These are phyloP conservation scores for Harpalus rufipes DNA, from an alignment of 2,888 invertebrate species.

Conservation along the genomic window DNA sequence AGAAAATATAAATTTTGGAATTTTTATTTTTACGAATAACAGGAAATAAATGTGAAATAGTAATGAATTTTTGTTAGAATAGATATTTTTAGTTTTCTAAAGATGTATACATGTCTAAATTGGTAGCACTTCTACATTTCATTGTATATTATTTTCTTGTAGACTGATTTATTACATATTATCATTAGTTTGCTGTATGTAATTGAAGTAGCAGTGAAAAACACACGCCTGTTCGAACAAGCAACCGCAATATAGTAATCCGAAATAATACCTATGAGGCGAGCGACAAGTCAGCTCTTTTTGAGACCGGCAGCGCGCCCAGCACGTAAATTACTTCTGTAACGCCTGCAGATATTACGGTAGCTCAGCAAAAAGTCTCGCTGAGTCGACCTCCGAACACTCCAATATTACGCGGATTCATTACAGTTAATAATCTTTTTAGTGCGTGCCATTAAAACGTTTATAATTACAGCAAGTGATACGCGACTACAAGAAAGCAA, in stretches of 20 bases:
- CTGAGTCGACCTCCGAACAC: slow-evolving; percentile 30
- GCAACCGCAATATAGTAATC: slow-evolving; percentile 28
- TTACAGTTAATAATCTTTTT: slow-evolving; percentile 65
- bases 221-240: too few species aligned
- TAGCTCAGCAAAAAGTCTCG: slow-evolving; percentile 47
- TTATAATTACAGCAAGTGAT: slow-evolving; percentile 62
- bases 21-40: too few species aligned
- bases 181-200: too few species aligned
- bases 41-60: too few species aligned
- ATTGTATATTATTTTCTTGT: too few species aligned
- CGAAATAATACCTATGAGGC: slow-evolving; percentile 32
- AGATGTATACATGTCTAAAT: too few species aligned
- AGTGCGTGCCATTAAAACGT: slow-evolving; percentile 57
- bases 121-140: too few species aligned
- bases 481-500: slow-evolving; percentile 17
- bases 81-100: too few species aligned
- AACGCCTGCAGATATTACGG: slow-evolving; percentile 59
- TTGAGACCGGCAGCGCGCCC: not conserved
- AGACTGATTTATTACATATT: too few species aligned
- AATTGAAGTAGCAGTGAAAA: too few species aligned
- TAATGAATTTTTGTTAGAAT: too few species aligned
- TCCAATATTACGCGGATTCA: slow-evolving; percentile 57
- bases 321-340: slow-evolving; percentile 49
- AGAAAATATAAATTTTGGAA: too few species aligned
- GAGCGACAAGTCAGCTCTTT: slow-evolving; percentile 9